Evolutionary conservation across 2,113 vertebrate genomes (phyloP), one percentile per base, ranked within the genome.

Genomic region (Dinomys branickii): DNA sequence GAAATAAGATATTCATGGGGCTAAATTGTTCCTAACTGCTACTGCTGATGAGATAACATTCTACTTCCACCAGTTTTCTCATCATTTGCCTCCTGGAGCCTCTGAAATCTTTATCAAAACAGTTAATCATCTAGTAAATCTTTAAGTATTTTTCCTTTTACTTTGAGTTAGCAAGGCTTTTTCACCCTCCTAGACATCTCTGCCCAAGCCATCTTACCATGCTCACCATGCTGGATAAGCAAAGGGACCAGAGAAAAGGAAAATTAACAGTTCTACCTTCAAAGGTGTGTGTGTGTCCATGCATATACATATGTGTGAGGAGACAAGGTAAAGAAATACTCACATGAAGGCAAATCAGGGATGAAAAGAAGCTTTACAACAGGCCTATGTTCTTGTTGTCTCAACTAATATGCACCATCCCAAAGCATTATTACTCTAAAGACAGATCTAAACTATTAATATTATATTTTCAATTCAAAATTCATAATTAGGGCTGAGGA

Each of bases 41-140:
- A 84, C 41, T 89, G 17, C 54, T 96, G 65, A 63, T 93, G 93
- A 95, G 87, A 90, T 82, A 96, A 84, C 73, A 73, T 83, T 90
- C 69, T 63, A 65, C 30, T 85, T 93, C 63, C 50, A 80, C 82
- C 80, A 73, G 91, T 95, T 77, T 97, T 97, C 83, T 96, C 88
- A 88, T 81, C 83, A 84, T 77, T 91, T 93, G 91, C 75, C 84
- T 65, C 24, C 52, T 71, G 50, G 30, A 59, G 20, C 82, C 92
- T 95, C 65, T 92, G 82, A 87, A 96, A 97, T 96, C 94, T 92
- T 97, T 96, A 97, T 77, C 90, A 95, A 96, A 88, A 63, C 77
- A 95, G 63, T 95, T 83, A 95, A 93, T 93, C 80, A 38, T 33
- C 80, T 89, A 90, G 73, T 82, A 61, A 96, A 73, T 90, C 89